Evolutionary conservation across 2,888 invertebrate species (phyloP), one percentile per base, ranked within the genome.

Genomic region (Eremobia ochroleuca): DNA sequence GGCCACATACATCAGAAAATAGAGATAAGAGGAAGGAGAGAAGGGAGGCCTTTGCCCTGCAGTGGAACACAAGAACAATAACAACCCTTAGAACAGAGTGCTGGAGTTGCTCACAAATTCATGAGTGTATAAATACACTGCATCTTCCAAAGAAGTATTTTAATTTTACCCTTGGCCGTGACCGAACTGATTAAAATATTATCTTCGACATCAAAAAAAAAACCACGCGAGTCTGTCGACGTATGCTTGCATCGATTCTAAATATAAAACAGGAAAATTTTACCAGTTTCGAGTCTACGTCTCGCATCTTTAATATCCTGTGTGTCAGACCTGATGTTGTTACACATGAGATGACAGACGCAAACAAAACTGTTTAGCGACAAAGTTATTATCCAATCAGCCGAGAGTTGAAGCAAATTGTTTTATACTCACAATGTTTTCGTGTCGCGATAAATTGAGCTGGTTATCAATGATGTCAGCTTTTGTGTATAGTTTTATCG

Each of bases 311-410:
- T 62, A 70, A 73, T 64, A 70, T 81, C 67, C 11, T 69, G 79
- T 80, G 73, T 79, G 81, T 79, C 67, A 81, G 55, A 83, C 80
- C 77, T 79, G 81, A 80, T 75, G 65, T 77, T 66, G 73, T 81
- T 66, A 76, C 64, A 74, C 73, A 73, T 69, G 78, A 85, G 76
- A 77, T 78, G 79, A 80, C 73, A 80, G 52, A 61, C 68, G 76
- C 85, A 85, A 83, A 88, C 87, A 84, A 83, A 79, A 77, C 79
- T 85, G 90, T 85, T 88, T 85, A 81, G 79, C 77, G 77, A 87
- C 85, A 83, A 73, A 82, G 84, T 86, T 86, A 86, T 91, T 91
- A 88, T 91, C 87, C 88, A 90, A 90, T 90, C 83, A 86, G 85
- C 76, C 78, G 82, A 81, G 87, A 82, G 85, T 81, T 82, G 72